phyloP scores from a whole-genome alignment of 2,113 vertebrate genomes.

The Andinoacara biseriatus region DNA sequence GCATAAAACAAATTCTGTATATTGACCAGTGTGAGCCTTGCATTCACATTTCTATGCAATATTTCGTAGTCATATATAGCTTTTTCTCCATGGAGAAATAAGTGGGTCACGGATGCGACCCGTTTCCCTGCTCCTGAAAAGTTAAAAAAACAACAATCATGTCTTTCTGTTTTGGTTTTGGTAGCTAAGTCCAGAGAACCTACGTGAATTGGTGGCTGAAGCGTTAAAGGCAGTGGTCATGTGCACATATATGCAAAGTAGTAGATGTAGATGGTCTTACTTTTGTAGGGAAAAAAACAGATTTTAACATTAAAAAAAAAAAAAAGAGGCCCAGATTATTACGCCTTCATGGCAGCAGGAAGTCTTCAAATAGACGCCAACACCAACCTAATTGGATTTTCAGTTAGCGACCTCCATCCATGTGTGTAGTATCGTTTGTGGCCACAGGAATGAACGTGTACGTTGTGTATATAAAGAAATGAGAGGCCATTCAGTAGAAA shows the following conservation, averaged over 20 bases:
- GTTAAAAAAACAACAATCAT: conserved; percentile 53
- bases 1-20: conserved; percentile 61
- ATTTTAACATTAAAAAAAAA: conserved; percentile 57
- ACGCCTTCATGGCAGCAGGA: conserved; percentile 64
- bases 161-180: conserved; percentile 74
- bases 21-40: conserved; percentile 68
- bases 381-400: conserved; percentile 22
- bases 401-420: conserved; percentile 33
- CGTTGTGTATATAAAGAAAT: conserved; percentile 15
- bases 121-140: conserved; percentile 62
- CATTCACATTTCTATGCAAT: conserved; percentile 71
- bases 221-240: conserved; percentile 67
- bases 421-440: conserved; percentile 32
- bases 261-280: conserved; percentile 29
- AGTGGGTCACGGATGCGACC: conserved; percentile 50
- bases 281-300: conserved; percentile 4
- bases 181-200: conserved; percentile 66
- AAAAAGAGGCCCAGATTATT: conserved; percentile 66
- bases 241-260: conserved; percentile 27
- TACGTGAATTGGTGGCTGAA: conserved; percentile 63
- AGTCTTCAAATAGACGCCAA: conserved; percentile 21
- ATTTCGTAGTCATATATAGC: conserved; percentile 54
- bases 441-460: conserved; percentile 73
- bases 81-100: conserved; percentile 59
- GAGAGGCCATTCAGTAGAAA: conserved; percentile 73